Evolutionary conservation across 2,888 invertebrate genomes (phyloP).

Genomic region (Anodontia alba): DNA sequence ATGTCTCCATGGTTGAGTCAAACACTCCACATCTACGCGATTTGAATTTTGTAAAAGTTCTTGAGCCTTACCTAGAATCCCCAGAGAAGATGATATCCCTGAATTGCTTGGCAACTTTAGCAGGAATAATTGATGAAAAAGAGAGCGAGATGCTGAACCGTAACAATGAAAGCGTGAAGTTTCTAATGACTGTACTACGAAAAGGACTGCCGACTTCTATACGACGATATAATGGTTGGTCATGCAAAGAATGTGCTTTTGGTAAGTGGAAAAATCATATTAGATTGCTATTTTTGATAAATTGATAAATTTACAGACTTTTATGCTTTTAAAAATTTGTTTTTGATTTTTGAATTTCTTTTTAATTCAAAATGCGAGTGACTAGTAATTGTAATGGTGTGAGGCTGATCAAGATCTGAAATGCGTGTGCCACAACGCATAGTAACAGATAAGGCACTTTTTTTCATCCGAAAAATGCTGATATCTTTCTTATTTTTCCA

Average conservation of each 20-base stretch:
- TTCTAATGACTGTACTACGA: constrained; percentile 44
- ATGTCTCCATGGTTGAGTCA: constrained; percentile 42
- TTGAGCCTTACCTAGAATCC: constrained; percentile 59
- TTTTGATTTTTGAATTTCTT: too few relatives aligned
- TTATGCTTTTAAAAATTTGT: too few relatives aligned
- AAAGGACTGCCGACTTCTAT: constrained; percentile 30
- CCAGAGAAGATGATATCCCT: constrained; percentile 46
- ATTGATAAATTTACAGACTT: too few relatives aligned
- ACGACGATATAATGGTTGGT: constrained; percentile 54
- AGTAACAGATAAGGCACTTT: too few relatives aligned
- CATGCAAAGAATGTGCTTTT: constrained; percentile 51
- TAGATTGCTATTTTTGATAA: background rate
- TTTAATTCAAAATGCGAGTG: too few relatives aligned
- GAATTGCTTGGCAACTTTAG: constrained; percentile 58
- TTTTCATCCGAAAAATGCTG: too few relatives aligned
- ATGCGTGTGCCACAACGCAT: too few relatives aligned
- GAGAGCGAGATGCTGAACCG: constrained; percentile 63
- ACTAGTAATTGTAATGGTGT: too few relatives aligned
- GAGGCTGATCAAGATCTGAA: too few relatives aligned
- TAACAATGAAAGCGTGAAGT: constrained; percentile 47
- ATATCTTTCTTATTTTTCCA: too few relatives aligned
- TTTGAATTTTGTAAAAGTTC: constrained; percentile 41
- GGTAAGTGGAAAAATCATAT: too few relatives aligned
- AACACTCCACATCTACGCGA: constrained; percentile 20
- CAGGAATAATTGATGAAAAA: constrained; percentile 68